phyloP scores from a whole-genome alignment of 1,140 invertebrate genomes.

The Bombus cullumanus region DNA sequence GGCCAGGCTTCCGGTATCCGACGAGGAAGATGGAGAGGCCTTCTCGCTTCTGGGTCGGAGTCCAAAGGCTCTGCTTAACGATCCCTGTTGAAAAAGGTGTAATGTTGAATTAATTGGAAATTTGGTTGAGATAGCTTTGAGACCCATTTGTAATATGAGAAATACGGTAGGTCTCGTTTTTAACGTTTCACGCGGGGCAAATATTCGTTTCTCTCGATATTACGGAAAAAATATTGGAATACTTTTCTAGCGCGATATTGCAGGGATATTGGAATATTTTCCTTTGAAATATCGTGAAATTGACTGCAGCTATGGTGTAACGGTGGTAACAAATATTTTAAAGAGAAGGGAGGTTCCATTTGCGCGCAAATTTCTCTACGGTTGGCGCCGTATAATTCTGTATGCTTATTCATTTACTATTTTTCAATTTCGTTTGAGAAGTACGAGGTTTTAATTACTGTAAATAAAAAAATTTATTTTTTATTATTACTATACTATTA shows the following conservation, averaged over 20 bases:
- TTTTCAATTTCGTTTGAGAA: no score
- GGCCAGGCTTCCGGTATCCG: constrained; percentile 83
- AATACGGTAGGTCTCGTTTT: not conserved
- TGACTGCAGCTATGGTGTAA: not conserved
- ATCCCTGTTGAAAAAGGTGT: constrained; percentile 85
- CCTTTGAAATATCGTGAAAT: not conserved
- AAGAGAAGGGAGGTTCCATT: not conserved
- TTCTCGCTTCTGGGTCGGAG: constrained; percentile 85
- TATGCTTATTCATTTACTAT: no score
- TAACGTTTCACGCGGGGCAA: no score
- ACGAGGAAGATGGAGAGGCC: constrained; percentile 84
- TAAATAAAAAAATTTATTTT: no score
- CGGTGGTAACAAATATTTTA: not conserved
- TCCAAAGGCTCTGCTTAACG: constrained; percentile 89
- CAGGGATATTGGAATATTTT: not conserved
- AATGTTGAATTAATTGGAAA: not conserved
- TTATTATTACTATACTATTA: no score
- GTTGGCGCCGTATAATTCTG: no score
- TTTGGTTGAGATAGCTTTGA: no score
- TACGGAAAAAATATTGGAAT: not conserved
- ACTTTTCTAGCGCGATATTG: not conserved
- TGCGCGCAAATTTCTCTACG: not conserved
- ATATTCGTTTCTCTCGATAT: not conserved
- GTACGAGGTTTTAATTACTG: no score
- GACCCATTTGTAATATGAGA: not conserved